Percentiles rank a stretch among this genome's conserved stretches.
Evolutionary conservation across 1,140 invertebrate genomes (phyloP).

Genomic region (Nephila pilipes): DNA sequence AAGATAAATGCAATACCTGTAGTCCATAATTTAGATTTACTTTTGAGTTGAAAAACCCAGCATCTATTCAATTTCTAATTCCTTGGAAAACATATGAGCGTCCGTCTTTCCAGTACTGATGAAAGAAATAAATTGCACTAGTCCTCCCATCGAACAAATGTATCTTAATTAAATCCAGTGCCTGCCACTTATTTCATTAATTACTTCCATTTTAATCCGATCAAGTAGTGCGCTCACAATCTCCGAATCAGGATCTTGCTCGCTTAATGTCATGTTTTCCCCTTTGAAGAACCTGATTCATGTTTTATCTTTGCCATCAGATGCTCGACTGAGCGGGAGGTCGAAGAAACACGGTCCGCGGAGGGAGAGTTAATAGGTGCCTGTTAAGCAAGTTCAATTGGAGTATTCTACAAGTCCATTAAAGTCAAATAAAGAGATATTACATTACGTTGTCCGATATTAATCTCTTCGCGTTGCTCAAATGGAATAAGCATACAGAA

Average conservation of each 20-base stretch:
- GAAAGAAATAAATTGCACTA: constrained; percentile 32
- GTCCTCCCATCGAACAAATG: constrained; percentile 55
- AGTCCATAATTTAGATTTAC: not conserved
- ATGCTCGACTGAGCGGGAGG: constrained; percentile 59
- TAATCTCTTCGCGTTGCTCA: constrained; percentile 44
- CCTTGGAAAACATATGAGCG: not conserved
- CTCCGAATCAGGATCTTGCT: constrained; percentile 57
- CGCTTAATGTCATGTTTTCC: constrained; percentile 57
- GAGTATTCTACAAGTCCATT: constrained; percentile 61
- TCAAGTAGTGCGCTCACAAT: constrained; percentile 49
- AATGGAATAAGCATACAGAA: not conserved
- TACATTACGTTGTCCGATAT: constrained; percentile 49
- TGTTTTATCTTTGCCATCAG: constrained; percentile 56
- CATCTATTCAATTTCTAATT: not conserved
- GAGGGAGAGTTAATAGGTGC: constrained; percentile 53
- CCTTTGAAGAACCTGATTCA: constrained; percentile 40
- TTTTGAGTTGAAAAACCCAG: not conserved
- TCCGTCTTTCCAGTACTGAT: constrained; percentile 13
- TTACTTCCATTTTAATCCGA: constrained; percentile 65
- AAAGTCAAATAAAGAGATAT: constrained; percentile 74
- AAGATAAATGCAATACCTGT: not conserved
- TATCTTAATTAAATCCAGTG: constrained; percentile 67
- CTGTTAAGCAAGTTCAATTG: constrained; percentile 61
- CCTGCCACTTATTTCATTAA: constrained; percentile 65
- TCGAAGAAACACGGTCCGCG: constrained; percentile 28